A percentile compares a stretch with the other conserved stretches of the same genome.
Evolutionary conservation across 2,113 vertebrate species (phyloP).

Genomic region (Centrocercus urophasianus): DNA sequence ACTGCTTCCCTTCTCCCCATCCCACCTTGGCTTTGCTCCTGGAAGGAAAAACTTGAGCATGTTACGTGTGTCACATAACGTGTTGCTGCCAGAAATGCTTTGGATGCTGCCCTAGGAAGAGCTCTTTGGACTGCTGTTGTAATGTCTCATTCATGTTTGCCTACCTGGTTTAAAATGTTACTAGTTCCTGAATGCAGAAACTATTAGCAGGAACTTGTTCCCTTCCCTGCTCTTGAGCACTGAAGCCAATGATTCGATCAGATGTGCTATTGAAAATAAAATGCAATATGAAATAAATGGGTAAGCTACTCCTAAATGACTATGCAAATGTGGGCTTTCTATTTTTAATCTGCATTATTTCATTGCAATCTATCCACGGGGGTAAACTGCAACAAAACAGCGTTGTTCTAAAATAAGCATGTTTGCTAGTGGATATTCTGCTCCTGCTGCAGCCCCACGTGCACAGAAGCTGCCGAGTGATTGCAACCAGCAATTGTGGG

Average conservation of each 20-base stretch:
- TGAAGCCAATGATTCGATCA: background rate
- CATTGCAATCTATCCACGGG: background rate
- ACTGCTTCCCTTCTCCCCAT: background rate
- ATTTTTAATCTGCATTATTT: constrained; percentile 12
- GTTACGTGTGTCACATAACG: background rate
- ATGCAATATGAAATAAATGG: rapidly evolving
- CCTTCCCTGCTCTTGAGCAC: background rate
- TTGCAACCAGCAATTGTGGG: background rate
- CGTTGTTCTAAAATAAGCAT: background rate
- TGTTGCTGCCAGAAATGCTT: constrained; percentile 1
- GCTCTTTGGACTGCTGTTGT: constrained; percentile 53
- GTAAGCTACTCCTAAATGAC: background rate
- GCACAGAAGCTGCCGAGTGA: background rate
- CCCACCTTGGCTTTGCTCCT: background rate
- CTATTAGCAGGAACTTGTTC: background rate
- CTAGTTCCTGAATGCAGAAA: background rate
- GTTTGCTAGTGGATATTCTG: background rate
- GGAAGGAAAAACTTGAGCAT: background rate
- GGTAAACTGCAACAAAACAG: constrained; percentile 10
- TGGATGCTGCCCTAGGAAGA: background rate
- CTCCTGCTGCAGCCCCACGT: background rate
- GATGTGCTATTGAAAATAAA: background rate
- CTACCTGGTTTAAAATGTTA: constrained; percentile 52
- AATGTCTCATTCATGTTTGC: constrained; percentile 53
- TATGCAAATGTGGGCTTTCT: background rate